These are phyloP conservation scores for Onychomys leucogaster DNA, from an alignment of 2,797 vertebrate species.

Conservation along the genomic window DNA sequence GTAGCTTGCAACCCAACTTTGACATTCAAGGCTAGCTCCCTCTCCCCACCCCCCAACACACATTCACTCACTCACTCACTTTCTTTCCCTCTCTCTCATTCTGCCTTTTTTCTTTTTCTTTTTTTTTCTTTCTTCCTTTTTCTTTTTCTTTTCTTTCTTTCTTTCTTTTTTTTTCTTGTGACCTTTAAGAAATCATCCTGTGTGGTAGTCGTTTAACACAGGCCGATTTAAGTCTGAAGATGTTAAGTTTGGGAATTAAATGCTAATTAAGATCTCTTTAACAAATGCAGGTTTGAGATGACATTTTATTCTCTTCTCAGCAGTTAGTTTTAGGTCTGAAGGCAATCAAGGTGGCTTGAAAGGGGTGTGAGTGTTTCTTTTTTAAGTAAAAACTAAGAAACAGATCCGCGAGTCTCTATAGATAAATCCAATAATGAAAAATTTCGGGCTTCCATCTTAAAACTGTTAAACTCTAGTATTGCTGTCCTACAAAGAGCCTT, in stretches of 20 bases:
- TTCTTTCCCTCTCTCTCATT: conserved; percentile 44
- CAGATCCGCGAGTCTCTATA: conserved; percentile 25
- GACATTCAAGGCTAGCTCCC: conserved; percentile 86
- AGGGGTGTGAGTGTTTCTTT: not conserved
- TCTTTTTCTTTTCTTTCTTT: no score
- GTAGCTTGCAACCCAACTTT: conserved; percentile 91
- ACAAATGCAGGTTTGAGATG: conserved; percentile 69
- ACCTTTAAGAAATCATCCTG: conserved; percentile 84
- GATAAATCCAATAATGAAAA: conserved; percentile 52
- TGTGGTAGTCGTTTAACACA: conserved; percentile 60
- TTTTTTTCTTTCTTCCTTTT: no score
- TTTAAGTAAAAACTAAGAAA: conserved; percentile 54
- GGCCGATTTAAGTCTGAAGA: conserved; percentile 75
- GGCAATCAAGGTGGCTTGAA: conserved; percentile 20
- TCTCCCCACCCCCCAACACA: conserved; percentile 58
- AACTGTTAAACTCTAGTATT: conserved; percentile 36
- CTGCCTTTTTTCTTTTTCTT: no score
- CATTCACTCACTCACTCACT: conserved; percentile 67
- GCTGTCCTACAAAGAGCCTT: conserved; percentile 25
- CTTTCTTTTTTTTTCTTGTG: not conserved
- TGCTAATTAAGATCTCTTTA: conserved; percentile 62
- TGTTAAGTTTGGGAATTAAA: conserved; percentile 68
- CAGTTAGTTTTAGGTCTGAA: conserved; percentile 15
- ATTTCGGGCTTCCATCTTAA: conserved; percentile 48
- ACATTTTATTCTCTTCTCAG: conserved; percentile 64